These are phyloP conservation scores for Pyrrhia umbra DNA, from an alignment of 2,888 invertebrate species.

Conservation along the genomic window DNA sequence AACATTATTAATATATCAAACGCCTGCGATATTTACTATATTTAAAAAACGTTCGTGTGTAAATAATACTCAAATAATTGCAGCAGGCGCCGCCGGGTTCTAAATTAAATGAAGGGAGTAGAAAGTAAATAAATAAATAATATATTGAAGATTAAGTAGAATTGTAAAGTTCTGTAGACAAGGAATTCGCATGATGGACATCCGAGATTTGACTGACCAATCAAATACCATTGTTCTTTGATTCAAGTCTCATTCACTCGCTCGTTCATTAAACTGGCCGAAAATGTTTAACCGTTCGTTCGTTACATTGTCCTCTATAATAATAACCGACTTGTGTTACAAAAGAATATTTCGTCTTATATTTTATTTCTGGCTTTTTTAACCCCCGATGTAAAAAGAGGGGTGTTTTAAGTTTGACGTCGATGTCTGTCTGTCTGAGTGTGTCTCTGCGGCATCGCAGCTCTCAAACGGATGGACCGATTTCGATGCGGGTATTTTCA, in stretches of 20 bases:
- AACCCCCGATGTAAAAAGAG: too few relatives aligned
- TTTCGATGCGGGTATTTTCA: too few relatives aligned
- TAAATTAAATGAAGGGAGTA: neutral
- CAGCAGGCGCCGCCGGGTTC: neutral
- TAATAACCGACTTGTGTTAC: constrained; percentile 20
- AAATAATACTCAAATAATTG: constrained; percentile 3
- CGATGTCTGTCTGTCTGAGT: too few relatives aligned
- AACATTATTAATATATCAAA: neutral
- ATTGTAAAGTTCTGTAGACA: neutral
- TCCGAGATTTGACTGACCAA: neutral
- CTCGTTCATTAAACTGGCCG: constrained; percentile 10
- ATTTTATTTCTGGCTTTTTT: too few relatives aligned
- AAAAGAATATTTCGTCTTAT: constrained; percentile 27
- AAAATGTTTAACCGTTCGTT: constrained; percentile 13
- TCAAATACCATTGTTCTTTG: constrained; percentile 7
- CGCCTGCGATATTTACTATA: neutral
- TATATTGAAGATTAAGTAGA: neutral
- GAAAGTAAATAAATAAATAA: neutral
- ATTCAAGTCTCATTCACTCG: constrained; percentile 11
- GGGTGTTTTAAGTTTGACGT: too few relatives aligned
- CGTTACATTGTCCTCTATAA: constrained; percentile 22
- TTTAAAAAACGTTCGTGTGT: neutral
- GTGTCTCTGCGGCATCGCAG: too few relatives aligned
- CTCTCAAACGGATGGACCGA: too few relatives aligned
- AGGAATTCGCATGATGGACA: neutral